phyloP scores from a whole-genome alignment of 2,888 invertebrate genomes.

The Oxytorus armatus region DNA sequence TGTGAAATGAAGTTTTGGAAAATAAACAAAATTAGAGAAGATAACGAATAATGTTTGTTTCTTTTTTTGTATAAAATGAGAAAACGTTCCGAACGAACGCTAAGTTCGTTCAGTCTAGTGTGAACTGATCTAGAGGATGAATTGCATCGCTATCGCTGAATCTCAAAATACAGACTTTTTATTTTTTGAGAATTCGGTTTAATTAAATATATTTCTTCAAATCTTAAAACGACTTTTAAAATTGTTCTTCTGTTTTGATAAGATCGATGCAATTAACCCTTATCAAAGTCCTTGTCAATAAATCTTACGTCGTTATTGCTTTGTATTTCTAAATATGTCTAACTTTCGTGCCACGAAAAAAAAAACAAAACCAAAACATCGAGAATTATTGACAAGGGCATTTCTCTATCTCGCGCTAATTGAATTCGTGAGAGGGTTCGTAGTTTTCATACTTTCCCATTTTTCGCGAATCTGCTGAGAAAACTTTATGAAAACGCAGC shows the following conservation, averaged over 20 bases:
- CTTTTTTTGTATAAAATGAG: conserved; percentile 34
- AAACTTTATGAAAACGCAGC: conserved; percentile 61
- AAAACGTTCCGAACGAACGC: conserved; percentile 53
- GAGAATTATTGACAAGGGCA: conserved; percentile 64
- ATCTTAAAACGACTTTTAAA: background rate
- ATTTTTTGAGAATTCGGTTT: too few species aligned
- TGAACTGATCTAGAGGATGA: conserved; percentile 39
- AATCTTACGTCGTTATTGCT: conserved; percentile 34
- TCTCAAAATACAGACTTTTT: too few species aligned
- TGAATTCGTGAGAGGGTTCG: conserved; percentile 61
- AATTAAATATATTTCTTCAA: background rate
- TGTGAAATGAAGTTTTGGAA: conserved; percentile 73
- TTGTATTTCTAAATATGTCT: conserved; percentile 27
- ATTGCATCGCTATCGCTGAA: conserved; percentile 49
- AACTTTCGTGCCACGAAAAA: conserved; percentile 40
- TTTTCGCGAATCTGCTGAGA: conserved; percentile 50
- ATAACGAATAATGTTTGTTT: conserved; percentile 58
- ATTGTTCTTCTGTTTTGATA: background rate
- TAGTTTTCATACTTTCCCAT: conserved; percentile 30
- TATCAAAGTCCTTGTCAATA: conserved; percentile 47
- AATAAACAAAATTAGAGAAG: conserved; percentile 62
- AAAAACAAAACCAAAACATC: conserved; percentile 51
- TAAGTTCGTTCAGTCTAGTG: conserved; percentile 44
- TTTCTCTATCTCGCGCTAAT: conserved; percentile 62
- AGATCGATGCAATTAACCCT: conserved; percentile 49